Base-by-base conservation (phyloP, 2,888 invertebrate species). In the Mimachlamys varia region DNA sequence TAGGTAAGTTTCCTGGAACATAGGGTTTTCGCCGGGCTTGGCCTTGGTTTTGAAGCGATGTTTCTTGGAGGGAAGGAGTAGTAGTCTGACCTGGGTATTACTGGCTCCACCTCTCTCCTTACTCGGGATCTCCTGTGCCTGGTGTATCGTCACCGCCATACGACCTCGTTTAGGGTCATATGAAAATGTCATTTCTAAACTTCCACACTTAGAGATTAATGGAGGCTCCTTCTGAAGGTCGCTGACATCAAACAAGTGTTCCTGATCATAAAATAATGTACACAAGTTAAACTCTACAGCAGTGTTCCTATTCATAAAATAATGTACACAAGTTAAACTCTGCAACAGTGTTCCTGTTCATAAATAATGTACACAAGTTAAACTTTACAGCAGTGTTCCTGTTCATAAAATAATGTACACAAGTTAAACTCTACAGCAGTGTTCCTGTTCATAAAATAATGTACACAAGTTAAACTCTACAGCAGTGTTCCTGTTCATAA, bases 11-110 rank as follows among this genome's bases (percentile, higher is more conserved):
- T 99, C 99, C 98, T 99, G 98, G 96, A 98, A 99, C 96, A 98
- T 98, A 0, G 99, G 99, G 96, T 98, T 98, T 95, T 98, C 98
- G 0, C 99, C 99, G 91, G 98, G 98, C 91, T 99, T 98, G 93
- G 99, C 98, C 97, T 99, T 98, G 44, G 99, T 99, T 97, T 99
- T 99, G 97, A 98, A 98, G 95, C 99, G 98, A 96, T 99, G 99
- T 97, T 99, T 99, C 96, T 99, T 99, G 96, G 98, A 98, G 7
- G 99, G 99, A 93, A 99, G 97, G 95, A 99, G 97, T 88, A 99
- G 98, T 94, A 99, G 97, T 93, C 99, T 98, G 92, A 99, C 98
- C 93, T 96, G 95, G 15, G 95, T 94, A 91, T 94, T 95, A 91
- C 94, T 96, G 44, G 96, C 95, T 15, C 96, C 95, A 10, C 96